Percentiles rank a stretch among this genome's conserved stretches.
phyloP scores from a whole-genome alignment of 2,113 vertebrate species.

The Arenaria interpres region DNA sequence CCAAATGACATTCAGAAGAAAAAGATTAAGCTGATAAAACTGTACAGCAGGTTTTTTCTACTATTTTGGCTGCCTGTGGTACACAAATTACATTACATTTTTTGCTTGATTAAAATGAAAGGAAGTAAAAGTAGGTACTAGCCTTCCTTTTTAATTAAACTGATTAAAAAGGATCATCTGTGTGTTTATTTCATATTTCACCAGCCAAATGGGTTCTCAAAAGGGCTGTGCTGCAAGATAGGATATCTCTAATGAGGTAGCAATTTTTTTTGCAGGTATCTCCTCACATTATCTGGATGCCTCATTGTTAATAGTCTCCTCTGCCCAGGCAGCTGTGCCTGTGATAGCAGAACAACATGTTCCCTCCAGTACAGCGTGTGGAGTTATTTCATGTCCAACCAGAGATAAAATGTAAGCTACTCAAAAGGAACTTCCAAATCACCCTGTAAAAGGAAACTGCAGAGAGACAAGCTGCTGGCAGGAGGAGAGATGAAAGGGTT shows the following conservation, averaged over 20 bases:
- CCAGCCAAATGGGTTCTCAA: neutral
- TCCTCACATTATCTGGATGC: conserved; percentile 53
- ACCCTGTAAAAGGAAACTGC: conserved; percentile 51
- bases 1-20: conserved; percentile 29
- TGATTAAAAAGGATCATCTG: neutral
- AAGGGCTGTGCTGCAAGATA: conserved; percentile 16
- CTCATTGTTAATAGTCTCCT: conserved; percentile 67
- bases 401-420: conserved; percentile 71
- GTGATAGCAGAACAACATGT: conserved; percentile 72
- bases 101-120: conserved; percentile 40
- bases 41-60: neutral
- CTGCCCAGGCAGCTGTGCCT: conserved; percentile 56
- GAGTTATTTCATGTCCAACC: conserved; percentile 66
- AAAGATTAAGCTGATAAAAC: conserved; percentile 47
- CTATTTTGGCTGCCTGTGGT: conserved; percentile 3
- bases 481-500: conserved; percentile 21
- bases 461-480: conserved; percentile 1
- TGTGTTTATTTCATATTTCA: neutral
- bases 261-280: conserved; percentile 65
- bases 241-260: conserved; percentile 53
- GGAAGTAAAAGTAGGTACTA: conserved; percentile 10
- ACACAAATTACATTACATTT: neutral
- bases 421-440: conserved; percentile 59
- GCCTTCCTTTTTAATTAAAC: conserved; percentile 34
- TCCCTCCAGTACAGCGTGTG: conserved; percentile 57